A percentile compares a stretch with the other conserved stretches of the same genome.
These are phyloP conservation scores for Pseudanteris insignis DNA, from an alignment of 2,888 invertebrate species.

Conservation along the genomic window DNA sequence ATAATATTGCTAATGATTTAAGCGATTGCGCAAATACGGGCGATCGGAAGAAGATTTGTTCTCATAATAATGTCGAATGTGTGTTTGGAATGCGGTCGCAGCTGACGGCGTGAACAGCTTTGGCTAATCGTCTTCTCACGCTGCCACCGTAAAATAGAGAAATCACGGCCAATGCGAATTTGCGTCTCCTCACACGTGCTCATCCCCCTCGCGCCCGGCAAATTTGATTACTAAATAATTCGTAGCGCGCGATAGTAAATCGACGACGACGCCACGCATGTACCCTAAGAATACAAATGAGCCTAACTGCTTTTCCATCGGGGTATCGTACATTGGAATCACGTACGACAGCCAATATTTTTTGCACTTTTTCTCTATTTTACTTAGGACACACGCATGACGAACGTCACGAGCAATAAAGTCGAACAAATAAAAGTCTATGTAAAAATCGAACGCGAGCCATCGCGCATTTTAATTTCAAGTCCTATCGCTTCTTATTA, in stretches of 20 bases:
- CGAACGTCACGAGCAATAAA: conserved; percentile 29
- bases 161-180: conserved; percentile 53
- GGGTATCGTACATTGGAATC: conserved; percentile 40
- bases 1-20: not conserved
- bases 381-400: conserved; percentile 32
- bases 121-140: conserved; percentile 58
- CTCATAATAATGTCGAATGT: conserved; percentile 24
- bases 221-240: conserved; percentile 67
- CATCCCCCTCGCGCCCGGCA: conserved; percentile 47
- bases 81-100: conserved; percentile 21
- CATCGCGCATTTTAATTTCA: conserved; percentile 13
- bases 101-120: conserved; percentile 42
- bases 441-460: conserved; percentile 4
- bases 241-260: conserved; percentile 65
- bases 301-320: conserved; percentile 59
- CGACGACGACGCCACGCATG: conserved; percentile 53
- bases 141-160: conserved; percentile 63
- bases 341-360: conserved; percentile 35
- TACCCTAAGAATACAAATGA: conserved; percentile 66
- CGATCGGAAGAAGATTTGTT: conserved; percentile 18
- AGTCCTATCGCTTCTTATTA: not conserved
- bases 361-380: conserved; percentile 28
- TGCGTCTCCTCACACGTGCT: conserved; percentile 34
- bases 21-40: not conserved
- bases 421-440: conserved; percentile 21